Conservation (phyloP, 2,113 vertebrate species). For the Triplophysa siluroides region DNA sequence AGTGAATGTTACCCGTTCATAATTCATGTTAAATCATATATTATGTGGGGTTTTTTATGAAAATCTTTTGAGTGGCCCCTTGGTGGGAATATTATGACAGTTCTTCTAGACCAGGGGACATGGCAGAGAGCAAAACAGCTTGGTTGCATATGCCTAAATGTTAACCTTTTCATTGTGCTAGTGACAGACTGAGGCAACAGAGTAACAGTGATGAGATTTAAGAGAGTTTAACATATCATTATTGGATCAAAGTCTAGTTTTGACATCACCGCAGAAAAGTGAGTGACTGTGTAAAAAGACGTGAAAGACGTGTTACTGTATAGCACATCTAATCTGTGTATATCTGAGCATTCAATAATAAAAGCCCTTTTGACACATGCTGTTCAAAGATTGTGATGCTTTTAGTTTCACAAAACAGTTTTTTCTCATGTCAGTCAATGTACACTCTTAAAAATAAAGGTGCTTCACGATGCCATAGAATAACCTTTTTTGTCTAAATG, state of each 20-base stretch:
- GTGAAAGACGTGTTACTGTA: slow-evolving; percentile 25
- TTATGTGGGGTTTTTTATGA: background rate
- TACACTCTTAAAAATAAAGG: too few species aligned
- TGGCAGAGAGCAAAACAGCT: background rate
- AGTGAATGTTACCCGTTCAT: background rate
- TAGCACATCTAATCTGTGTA: background rate
- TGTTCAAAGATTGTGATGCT: background rate
- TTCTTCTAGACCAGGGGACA: background rate
- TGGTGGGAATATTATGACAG: background rate
- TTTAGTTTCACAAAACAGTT: too few species aligned
- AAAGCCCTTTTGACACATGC: slow-evolving; percentile 36
- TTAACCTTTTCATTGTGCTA: background rate
- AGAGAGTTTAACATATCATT: background rate
- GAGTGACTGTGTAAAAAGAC: background rate
- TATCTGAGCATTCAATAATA: slow-evolving; percentile 43
- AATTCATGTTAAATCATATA: background rate
- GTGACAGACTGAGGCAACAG: background rate
- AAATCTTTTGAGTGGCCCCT: background rate
- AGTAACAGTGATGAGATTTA: background rate
- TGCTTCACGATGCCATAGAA: too few species aligned
- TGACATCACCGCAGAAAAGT: slow-evolving; percentile 13
- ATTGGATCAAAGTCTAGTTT: slow-evolving; percentile 11
- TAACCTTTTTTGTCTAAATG: too few species aligned
- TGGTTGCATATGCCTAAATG: background rate
- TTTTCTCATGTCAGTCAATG: too few species aligned